Percentiles rank a stretch among this genome's conserved stretches.
phyloP scores from a whole-genome alignment of 2,797 vertebrate species.

The Carcharodon carcharias region DNA sequence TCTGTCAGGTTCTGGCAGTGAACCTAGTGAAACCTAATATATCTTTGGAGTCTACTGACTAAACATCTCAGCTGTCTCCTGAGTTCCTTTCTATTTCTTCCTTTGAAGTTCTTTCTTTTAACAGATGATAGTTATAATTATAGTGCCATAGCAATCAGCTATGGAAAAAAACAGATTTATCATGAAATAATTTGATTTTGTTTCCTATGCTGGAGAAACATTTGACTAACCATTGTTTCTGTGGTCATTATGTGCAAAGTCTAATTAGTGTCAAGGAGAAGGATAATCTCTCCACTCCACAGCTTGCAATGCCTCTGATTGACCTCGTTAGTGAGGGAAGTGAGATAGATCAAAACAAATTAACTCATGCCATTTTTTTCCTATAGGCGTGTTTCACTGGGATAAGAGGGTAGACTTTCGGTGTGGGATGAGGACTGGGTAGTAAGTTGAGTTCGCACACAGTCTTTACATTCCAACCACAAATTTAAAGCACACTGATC shows the following conservation, averaged over 20 bases:
- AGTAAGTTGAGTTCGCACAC: neutral
- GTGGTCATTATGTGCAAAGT: slow-evolving; percentile 30
- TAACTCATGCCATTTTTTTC: neutral
- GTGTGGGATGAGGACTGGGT: neutral
- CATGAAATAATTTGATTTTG: neutral
- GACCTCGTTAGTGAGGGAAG: slow-evolving; percentile 1
- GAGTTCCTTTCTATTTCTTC: neutral
- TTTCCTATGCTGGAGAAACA: neutral
- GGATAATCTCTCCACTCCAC: neutral
- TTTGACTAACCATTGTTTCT: slow-evolving; percentile 3
- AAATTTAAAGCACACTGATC: neutral
- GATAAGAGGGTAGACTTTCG: neutral
- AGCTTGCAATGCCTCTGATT: neutral
- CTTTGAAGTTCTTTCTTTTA: slow-evolving; percentile 15
- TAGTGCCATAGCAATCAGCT: neutral
- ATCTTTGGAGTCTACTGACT: neutral
- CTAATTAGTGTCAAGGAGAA: slow-evolving; percentile 30
- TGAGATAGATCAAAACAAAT: slow-evolving; percentile 33
- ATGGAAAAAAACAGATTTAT: neutral
- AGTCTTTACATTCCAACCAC: neutral
- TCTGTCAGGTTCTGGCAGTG: slow-evolving; percentile 27
- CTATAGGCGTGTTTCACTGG: neutral
- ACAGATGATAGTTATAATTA: neutral
- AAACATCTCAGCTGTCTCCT: neutral
- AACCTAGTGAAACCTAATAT: slow-evolving; percentile 7